These are phyloP conservation scores for Glareola pratincola DNA, from an alignment of 2,113 vertebrate species.

Conservation along the genomic window DNA sequence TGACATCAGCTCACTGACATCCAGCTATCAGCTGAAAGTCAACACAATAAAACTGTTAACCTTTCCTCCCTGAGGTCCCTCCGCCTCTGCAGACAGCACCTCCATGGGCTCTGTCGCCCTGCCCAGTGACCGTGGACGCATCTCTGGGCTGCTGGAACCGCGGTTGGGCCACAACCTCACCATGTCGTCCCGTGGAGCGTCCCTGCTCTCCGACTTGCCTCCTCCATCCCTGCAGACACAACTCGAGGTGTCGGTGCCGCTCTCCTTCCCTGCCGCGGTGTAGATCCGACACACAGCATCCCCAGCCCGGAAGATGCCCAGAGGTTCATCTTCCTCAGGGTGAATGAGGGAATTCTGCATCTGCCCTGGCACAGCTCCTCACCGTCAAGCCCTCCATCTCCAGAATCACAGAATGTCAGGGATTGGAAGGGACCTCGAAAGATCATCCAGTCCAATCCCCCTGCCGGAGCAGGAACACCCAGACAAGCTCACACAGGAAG, in stretches of 20 bases:
- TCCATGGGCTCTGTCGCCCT: neutral
- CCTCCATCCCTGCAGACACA: neutral
- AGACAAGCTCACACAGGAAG: no score
- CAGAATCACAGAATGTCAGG: no score
- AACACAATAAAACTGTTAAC: neutral
- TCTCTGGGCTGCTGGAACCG: neutral
- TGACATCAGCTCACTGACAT: conserved; percentile 33
- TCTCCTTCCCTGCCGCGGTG: no score
- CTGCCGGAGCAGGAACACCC: no score
- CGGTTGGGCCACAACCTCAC: neutral
- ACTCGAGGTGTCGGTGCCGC: accelerated
- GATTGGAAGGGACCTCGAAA: no score
- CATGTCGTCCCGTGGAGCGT: accelerated
- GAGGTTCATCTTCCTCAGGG: neutral
- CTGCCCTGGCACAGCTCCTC: neutral
- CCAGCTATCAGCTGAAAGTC: conserved; percentile 9
- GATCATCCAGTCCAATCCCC: no score
- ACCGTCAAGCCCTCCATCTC: no score
- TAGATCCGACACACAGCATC: neutral
- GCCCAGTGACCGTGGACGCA: neutral
- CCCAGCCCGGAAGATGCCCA: accelerated
- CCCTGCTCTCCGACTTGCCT: accelerated
- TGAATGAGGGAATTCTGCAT: accelerated
- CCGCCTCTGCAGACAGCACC: neutral
- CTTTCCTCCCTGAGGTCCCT: neutral